Evolutionary conservation across 2,888 invertebrate species (phyloP).

Genomic region (Meliscaeva auricollis): DNA sequence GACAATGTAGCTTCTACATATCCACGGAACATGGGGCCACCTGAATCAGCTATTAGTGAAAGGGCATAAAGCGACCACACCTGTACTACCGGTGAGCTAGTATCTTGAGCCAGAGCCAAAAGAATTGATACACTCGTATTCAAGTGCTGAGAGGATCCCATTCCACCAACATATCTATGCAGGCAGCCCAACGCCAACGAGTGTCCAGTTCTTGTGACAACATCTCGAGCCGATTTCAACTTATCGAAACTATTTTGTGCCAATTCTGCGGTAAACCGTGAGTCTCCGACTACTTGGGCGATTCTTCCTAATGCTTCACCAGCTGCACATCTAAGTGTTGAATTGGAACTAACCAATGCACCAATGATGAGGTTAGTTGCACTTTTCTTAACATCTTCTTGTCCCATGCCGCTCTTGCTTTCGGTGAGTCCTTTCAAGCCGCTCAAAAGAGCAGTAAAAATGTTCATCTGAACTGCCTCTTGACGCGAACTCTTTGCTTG

Average conservation of each 20-base stretch:
- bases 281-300: slow-evolving; percentile 94
- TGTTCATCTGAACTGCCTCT: slow-evolving; percentile 98
- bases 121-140: slow-evolving; percentile 97
- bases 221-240: slow-evolving; percentile 93
- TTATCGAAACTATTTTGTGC: slow-evolving; percentile 96
- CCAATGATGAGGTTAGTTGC: slow-evolving; percentile 92
- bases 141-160: slow-evolving; percentile 97
- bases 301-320: slow-evolving; percentile 97
- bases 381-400: slow-evolving; percentile 95
- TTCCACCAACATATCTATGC: slow-evolving; percentile 97
- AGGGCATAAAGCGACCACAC: slow-evolving; percentile 99
- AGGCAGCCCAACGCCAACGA: slow-evolving; percentile 97
- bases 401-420: slow-evolving; percentile 92
- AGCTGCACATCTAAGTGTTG: slow-evolving; percentile 95
- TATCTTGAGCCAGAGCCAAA: slow-evolving; percentile 96
- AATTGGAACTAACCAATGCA: slow-evolving; percentile 90
- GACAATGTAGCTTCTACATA: slow-evolving; percentile 98
- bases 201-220: slow-evolving; percentile 93
- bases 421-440: slow-evolving; percentile 95
- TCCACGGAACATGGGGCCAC: slow-evolving; percentile 99
- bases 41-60: slow-evolving; percentile 97
- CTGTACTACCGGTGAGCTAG: slow-evolving; percentile 97
- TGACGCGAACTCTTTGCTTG: slow-evolving; percentile 96
- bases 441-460: slow-evolving; percentile 95
- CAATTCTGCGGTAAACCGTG: slow-evolving; percentile 94